Percentiles rank a stretch among this genome's conserved stretches.
Conservation (phyloP, 2,888 invertebrate genomes). For the Norana najaformis region DNA sequence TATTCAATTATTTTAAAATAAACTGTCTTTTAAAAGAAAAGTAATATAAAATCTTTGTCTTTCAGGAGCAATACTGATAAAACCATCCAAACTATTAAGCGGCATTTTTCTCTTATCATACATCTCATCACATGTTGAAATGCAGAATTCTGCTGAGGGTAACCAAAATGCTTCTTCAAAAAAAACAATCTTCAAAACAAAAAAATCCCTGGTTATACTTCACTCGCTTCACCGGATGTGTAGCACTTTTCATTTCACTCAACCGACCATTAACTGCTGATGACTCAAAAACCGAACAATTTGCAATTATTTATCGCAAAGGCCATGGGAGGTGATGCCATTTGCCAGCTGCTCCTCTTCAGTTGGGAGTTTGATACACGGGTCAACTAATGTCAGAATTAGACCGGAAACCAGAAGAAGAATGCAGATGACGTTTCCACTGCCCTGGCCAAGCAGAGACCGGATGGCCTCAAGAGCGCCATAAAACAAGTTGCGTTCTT, state of each 20-base stretch:
- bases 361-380: constrained; percentile 4
- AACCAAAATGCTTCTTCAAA: background rate
- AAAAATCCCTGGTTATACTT: background rate
- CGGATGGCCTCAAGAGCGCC: background rate
- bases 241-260: background rate
- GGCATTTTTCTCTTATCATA: background rate
- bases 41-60: background rate
- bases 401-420: constrained; percentile 14
- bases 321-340: background rate
- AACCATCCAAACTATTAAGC: background rate
- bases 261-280: background rate
- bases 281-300: background rate
- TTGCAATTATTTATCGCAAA: background rate
- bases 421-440: constrained; percentile 3
- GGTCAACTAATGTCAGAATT: constrained; percentile 24
- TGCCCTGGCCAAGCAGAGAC: constrained; percentile 24
- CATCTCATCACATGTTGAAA: background rate
- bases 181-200: background rate
- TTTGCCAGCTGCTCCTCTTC: constrained; percentile 20
- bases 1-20: too few relatives aligned
- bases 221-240: background rate
- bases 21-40: background rate
- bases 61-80: background rate
- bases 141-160: background rate
- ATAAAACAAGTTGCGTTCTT: constrained; percentile 7